Evolutionary conservation across 2,888 invertebrate species (phyloP), one percentile per base, ranked within the genome.

Genomic region (Eupithecia insigniata): DNA sequence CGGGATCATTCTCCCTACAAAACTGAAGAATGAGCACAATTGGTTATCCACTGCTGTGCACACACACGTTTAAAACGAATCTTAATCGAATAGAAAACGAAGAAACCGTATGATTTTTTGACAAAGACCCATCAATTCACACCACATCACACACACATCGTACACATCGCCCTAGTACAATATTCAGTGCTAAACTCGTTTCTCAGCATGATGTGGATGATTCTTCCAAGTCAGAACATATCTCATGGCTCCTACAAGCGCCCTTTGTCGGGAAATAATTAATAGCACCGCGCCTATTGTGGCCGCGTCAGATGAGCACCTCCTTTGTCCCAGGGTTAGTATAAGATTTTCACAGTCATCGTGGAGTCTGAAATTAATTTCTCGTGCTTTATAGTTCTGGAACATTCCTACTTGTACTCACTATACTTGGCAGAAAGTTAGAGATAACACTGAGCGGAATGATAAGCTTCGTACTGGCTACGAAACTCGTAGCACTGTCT

Each of bases 251-350:
- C 80, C 78, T 77, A 78, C 80, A 79, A 79, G 73, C 79, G 83
- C 83, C 89, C 88, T 89, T 89, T 88, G 89, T 88, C 82, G 85
- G 82, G 83, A 82, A 84, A 85, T 89, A 88, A 89, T 89, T 89
- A 89, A 90, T 89, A 84, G 87, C 83, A 74, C 76, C 84, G 86
- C 85, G 87, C 84, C 87, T 83, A 85, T 86, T 88, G 85, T 86
- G 81, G 83, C 79, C 77, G 76, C 76, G 82, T 80, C 84, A 83
- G 82, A 83, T 82, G 82, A 85, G 81, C 81, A 80, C 82, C 84
- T 82, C 85, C 88, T 88, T 89, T 89, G 86, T 85, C 79, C 82
- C 79, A 58, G 65, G 39, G 74, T 72, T 72, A 74, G 72, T 80
- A 81, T 81, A 79, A 82, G 77, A 79, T 81, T 77, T 76, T 74